A percentile compares a stretch with the other conserved stretches of the same genome.
phyloP scores from a whole-genome alignment of 2,888 invertebrate species.

The Barypeithes pellucidus region DNA sequence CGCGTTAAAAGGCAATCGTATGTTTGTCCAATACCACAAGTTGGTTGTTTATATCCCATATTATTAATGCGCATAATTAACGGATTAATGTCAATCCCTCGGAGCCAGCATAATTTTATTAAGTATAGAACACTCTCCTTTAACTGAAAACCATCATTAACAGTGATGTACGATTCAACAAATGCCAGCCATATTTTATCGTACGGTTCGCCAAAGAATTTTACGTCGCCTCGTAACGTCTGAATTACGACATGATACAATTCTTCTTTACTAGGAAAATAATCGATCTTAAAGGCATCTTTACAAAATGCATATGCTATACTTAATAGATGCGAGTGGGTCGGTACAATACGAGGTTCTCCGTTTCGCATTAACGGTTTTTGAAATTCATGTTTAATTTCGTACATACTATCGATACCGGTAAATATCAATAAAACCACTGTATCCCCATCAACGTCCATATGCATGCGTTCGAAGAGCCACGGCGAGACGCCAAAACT shows the following conservation, averaged over 20 bases:
- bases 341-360: not conserved
- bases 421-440: not conserved
- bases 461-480: slow-evolving; percentile 2
- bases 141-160: not conserved
- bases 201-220: not conserved
- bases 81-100: slow-evolving; percentile 1
- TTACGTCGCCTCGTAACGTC: not conserved
- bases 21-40: not conserved
- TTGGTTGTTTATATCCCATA: not conserved
- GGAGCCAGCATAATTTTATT: not conserved
- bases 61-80: not conserved
- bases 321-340: not conserved
- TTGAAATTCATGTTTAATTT: not conserved
- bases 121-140: not conserved
- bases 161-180: not conserved
- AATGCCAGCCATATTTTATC: not conserved
- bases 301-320: not conserved
- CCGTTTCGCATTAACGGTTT: not conserved
- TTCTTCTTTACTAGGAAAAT: not conserved
- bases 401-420: not conserved
- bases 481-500: not conserved
- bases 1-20: slow-evolving; percentile 3
- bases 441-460: slow-evolving; percentile 1
- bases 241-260: not conserved
- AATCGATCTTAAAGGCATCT: not conserved